Evolutionary conservation across 2,888 invertebrate genomes (phyloP), one percentile per base, ranked within the genome.

Genomic region (Oxyscelio sp.): DNA sequence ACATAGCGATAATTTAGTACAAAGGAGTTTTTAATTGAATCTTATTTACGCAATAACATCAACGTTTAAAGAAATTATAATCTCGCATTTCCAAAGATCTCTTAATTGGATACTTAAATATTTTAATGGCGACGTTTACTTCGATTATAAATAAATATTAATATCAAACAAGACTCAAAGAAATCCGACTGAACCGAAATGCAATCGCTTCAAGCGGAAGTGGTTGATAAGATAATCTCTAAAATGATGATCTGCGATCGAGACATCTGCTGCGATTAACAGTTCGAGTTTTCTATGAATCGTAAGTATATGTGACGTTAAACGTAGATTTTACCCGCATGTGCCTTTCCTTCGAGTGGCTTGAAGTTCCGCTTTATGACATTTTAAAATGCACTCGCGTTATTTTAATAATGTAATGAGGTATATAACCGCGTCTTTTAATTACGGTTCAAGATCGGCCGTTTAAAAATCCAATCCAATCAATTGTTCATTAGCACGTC

Each of bases 241-340:
- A 34, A 83, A 78, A 77, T 63, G 63, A 78, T 71, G 61, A 61
- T 81, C 43, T 15, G 56, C 48, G 45, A 74, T 74, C 74, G 61
- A 63, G 31, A 71, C 58, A 82, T 77, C 71, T 70, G 43, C 63
- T 15, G 63, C 61, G 71, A 83, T 78, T 79, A 79, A 56, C 74
- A 56, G 70, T 56, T 52, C 54, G 45, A 73, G 58, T 83, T 83
- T 83, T 79, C 79, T 74, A 50, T 63, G 54, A 78, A 74, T 59
- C 31, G 17, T 38, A 56, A 71, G 50, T 80, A 31, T 15, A 66
- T 52, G 21, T 48, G 74, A 74, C 58, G 61, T 63, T 75, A 63
- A 83, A 70, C 50, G 45, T 74, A 21, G 66, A 74, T 83, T 74
- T 54, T 74, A 63, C 68, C 68, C 74, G 78, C 79, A 83, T 77